Evolutionary conservation across 2,888 invertebrate genomes (phyloP).

Genomic region (Actias luna): DNA sequence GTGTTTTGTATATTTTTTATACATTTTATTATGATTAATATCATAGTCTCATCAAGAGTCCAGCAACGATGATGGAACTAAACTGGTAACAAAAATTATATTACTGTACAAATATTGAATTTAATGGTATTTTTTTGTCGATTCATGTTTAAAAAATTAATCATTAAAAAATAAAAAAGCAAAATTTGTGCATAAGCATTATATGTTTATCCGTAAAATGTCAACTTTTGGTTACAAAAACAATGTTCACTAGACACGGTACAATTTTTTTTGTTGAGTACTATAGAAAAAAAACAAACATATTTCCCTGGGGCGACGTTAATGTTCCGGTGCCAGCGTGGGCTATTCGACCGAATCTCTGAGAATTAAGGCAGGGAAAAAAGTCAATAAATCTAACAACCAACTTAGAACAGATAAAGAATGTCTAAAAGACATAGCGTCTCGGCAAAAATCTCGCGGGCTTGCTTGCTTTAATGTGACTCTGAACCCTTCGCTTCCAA

Average conservation of each 20-base stretch:
- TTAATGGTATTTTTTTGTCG: too few species aligned
- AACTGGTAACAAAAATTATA: too few species aligned
- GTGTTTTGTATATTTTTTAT: too few species aligned
- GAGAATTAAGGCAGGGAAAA: constrained; percentile 76
- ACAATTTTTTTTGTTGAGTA: constrained; percentile 56
- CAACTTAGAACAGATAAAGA: constrained; percentile 67
- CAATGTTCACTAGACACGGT: constrained; percentile 6
- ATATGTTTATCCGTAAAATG: too few species aligned
- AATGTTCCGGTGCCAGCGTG: constrained; percentile 74
- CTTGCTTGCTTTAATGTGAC: constrained; percentile 52
- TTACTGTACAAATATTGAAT: too few species aligned
- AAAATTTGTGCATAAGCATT: too few species aligned
- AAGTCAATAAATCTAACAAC: constrained; percentile 77
- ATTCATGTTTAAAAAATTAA: too few species aligned
- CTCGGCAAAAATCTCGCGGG: constrained; percentile 34
- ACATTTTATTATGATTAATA: too few species aligned
- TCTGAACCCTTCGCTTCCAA: constrained; percentile 42
- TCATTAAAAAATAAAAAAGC: too few species aligned
- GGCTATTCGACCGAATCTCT: constrained; percentile 78
- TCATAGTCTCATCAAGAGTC: too few species aligned
- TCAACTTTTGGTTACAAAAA: not conserved
- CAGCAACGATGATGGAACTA: too few species aligned
- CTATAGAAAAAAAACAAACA: constrained; percentile 68
- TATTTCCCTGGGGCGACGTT: constrained; percentile 76
- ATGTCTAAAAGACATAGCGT: constrained; percentile 52